Conservation (phyloP, 1,140 invertebrate species). For the Hyles euphorbiae region DNA sequence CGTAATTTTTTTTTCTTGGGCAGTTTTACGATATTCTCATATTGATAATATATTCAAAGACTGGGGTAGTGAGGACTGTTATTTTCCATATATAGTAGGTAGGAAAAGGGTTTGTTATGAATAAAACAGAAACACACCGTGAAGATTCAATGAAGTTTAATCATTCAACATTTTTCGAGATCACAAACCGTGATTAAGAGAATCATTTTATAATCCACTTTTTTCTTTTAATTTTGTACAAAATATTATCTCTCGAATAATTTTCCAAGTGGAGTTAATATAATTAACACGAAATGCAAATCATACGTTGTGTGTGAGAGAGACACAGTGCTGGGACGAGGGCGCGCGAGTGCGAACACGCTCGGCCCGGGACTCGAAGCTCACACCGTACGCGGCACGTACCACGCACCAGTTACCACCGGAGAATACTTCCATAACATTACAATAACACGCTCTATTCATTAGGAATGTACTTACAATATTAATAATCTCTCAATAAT, state of each 20-base stretch:
- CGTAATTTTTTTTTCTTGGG: too few species aligned
- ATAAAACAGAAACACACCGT: constrained; percentile 17
- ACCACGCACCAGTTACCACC: too few species aligned
- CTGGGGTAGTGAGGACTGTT: background rate
- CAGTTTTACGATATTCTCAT: too few species aligned
- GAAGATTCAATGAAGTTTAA: constrained; percentile 67
- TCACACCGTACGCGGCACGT: too few species aligned
- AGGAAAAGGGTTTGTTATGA: constrained; percentile 1
- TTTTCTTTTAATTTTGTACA: constrained; percentile 66
- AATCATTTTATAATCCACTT: constrained; percentile 51
- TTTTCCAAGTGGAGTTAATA: constrained; percentile 51
- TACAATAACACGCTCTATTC: constrained; percentile 61
- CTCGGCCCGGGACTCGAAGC: too few species aligned
- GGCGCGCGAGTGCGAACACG: too few species aligned
- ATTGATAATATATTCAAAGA: too few species aligned
- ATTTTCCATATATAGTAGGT: background rate
- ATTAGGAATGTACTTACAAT: constrained; percentile 73
- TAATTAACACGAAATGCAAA: constrained; percentile 61
- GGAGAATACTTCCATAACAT: constrained; percentile 6
- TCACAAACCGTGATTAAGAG: constrained; percentile 61
- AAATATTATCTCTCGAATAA: constrained; percentile 66
- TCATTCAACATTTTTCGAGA: constrained; percentile 66
- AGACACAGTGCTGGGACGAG: constrained; percentile 39
- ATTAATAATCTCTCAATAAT: constrained; percentile 75
- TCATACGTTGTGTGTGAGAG: constrained; percentile 49